A percentile compares a stretch with the other conserved stretches of the same genome.
phyloP scores from a whole-genome alignment of 2,797 vertebrate genomes.

The Distichodus sexfasciatus region DNA sequence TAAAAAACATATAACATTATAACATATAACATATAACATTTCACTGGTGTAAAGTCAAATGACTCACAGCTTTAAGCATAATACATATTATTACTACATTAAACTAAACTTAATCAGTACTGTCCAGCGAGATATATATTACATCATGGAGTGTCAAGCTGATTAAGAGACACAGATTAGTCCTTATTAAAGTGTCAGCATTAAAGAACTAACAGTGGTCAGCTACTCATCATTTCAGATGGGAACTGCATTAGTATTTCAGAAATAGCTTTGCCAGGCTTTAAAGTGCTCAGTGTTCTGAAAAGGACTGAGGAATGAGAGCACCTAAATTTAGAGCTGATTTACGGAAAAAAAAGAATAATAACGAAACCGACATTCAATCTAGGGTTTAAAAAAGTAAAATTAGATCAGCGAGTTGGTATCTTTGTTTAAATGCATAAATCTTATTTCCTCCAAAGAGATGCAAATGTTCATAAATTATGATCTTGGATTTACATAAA shows the following conservation, averaged over 20 bases:
- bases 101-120: too few relatives aligned
- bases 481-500: too few relatives aligned
- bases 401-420: background rate
- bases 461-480: too few relatives aligned
- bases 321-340: slow-evolving; percentile 58
- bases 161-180: background rate
- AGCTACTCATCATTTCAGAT: background rate
- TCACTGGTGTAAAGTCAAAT: too few relatives aligned
- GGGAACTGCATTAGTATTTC: too few relatives aligned
- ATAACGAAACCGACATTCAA: background rate
- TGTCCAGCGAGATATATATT: too few relatives aligned
- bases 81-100: too few relatives aligned
- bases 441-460: too few relatives aligned
- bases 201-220: too few relatives aligned
- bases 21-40: too few relatives aligned
- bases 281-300: slow-evolving; percentile 49
- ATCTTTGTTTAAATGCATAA: background rate
- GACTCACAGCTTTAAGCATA: too few relatives aligned
- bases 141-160: slow-evolving; percentile 37
- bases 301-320: slow-evolving; percentile 36
- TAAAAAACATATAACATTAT: too few relatives aligned
- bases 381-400: background rate
- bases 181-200: background rate
- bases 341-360: slow-evolving; percentile 12
- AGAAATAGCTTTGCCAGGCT: slow-evolving; percentile 32